phyloP scores from a whole-genome alignment of 1,140 invertebrate species.

The Nasonia longicornis region DNA sequence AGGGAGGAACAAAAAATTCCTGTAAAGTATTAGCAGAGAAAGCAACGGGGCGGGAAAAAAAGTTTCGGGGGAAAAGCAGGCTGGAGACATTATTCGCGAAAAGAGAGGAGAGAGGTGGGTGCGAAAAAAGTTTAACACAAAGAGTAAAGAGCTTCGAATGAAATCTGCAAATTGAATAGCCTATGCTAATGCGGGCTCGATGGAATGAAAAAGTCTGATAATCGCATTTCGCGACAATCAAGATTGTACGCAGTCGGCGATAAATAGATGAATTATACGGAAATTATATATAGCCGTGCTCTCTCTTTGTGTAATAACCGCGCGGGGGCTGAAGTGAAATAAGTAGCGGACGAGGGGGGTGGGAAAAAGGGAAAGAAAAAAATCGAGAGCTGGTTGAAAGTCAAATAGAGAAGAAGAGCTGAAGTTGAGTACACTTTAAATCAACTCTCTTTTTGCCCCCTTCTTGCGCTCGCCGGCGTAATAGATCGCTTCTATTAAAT shows the following conservation, averaged over 20 bases:
- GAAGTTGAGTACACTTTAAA: neutral
- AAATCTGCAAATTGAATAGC: neutral
- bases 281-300: neutral
- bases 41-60: neutral
- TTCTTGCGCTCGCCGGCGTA: neutral
- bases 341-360: neutral
- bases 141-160: neutral
- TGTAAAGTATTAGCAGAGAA: neutral
- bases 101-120: neutral
- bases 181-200: neutral
- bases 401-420: neutral
- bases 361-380: neutral
- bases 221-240: neutral
- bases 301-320: too few relatives aligned
- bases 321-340: neutral
- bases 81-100: neutral
- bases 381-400: neutral
- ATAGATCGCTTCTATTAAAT: constrained; percentile 14
- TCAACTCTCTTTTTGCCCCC: neutral
- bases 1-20: neutral
- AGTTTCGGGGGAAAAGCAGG: neutral
- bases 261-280: neutral
- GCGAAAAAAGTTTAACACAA: neutral
- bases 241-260: neutral
- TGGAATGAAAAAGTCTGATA: neutral